Percentiles rank a stretch among this genome's conserved stretches.
Evolutionary conservation across 2,797 vertebrate genomes (phyloP).

Genomic region (Rhinophrynus dorsalis): DNA sequence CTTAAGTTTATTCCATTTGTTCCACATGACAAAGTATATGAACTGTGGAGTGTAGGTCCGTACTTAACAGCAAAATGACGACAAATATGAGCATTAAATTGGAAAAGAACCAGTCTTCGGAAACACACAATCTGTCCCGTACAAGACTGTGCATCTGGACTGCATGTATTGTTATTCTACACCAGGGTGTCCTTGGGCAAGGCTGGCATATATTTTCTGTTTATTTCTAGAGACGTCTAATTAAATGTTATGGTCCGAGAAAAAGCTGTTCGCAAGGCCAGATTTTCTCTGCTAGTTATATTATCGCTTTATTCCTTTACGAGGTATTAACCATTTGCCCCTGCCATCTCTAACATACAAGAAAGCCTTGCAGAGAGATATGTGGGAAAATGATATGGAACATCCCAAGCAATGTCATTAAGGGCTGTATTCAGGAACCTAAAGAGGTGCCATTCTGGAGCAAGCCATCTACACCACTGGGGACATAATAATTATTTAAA

Average conservation of each 20-base stretch:
- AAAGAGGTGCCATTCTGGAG: too few relatives aligned
- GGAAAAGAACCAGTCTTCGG: conserved; percentile 42
- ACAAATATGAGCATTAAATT: conserved; percentile 39
- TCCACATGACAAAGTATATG: conserved; percentile 47
- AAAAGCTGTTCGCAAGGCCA: conserved; percentile 39
- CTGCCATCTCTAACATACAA: neutral
- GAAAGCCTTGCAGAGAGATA: neutral
- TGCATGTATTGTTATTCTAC: conserved; percentile 44
- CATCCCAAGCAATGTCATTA: too few relatives aligned
- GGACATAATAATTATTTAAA: too few relatives aligned
- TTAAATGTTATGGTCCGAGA: conserved; percentile 49
- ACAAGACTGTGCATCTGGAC: conserved; percentile 48
- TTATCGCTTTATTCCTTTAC: conserved; percentile 6
- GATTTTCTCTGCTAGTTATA: conserved; percentile 35
- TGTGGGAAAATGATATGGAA: too few relatives aligned
- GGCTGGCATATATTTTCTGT: conserved; percentile 46
- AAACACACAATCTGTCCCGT: conserved; percentile 45
- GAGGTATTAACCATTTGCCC: conserved; percentile 40
- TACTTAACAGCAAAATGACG: conserved; percentile 40
- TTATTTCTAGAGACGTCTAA: conserved; percentile 49
- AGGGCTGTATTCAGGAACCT: too few relatives aligned
- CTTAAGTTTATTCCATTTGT: conserved; percentile 46
- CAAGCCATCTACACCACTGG: too few relatives aligned
- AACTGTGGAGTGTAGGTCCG: conserved; percentile 43
- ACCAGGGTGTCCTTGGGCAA: conserved; percentile 48